phyloP scores from a whole-genome alignment of 2,888 invertebrate genomes.

The Acleris emargana region DNA sequence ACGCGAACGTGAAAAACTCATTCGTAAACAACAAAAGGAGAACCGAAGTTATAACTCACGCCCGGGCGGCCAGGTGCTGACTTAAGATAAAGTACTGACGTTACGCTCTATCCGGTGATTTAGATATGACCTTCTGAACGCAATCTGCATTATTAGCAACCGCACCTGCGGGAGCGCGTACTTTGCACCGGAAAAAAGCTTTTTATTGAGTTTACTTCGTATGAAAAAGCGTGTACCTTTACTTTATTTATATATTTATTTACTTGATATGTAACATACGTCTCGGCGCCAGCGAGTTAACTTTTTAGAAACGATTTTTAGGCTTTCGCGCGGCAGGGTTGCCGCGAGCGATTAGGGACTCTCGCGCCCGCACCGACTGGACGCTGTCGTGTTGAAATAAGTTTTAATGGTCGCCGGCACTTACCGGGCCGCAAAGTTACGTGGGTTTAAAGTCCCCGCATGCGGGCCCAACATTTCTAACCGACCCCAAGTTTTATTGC shows the following conservation, averaged over 20 bases:
- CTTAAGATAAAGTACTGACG: constrained; percentile 76
- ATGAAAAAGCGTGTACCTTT: constrained; percentile 48
- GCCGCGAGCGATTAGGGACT: constrained; percentile 41
- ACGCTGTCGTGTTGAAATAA: constrained; percentile 50
- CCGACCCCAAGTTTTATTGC: constrained; percentile 50
- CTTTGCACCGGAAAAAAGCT: constrained; percentile 19
- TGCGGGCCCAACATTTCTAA: constrained; percentile 48
- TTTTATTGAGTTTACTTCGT: constrained; percentile 50
- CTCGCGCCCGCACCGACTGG: constrained; percentile 42
- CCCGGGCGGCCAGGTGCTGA: constrained; percentile 69
- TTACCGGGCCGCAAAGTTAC: constrained; percentile 50
- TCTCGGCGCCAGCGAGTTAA: constrained; percentile 18
- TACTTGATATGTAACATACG: constrained; percentile 11
- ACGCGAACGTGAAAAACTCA: constrained; percentile 75
- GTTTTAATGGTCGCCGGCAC: constrained; percentile 65
- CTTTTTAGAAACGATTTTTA: constrained; percentile 53
- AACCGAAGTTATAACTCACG: constrained; percentile 67
- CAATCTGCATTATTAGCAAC: constrained; percentile 74
- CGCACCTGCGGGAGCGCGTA: constrained; percentile 46
- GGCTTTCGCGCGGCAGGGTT: constrained; percentile 22
- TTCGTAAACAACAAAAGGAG: constrained; percentile 77
- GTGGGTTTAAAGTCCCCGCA: constrained; percentile 50
- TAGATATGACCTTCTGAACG: constrained; percentile 78
- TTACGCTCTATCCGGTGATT: constrained; percentile 75
- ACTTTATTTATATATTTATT: constrained; percentile 12